Conservation (phyloP, 2,888 invertebrate genomes). For the Tenthredo notha region DNA sequence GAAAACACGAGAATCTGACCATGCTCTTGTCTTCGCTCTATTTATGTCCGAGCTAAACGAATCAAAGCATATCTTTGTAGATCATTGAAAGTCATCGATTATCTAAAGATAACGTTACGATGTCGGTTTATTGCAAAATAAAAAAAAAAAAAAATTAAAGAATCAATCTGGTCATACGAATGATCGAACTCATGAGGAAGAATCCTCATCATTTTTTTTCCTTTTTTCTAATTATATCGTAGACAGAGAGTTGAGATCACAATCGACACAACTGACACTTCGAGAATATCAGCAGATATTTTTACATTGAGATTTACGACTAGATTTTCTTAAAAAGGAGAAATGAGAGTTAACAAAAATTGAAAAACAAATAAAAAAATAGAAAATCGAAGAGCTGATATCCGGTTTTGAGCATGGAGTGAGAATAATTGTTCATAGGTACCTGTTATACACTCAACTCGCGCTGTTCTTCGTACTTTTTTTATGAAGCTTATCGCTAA, state of each 20-base stretch:
- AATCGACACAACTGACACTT: background rate
- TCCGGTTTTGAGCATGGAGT: background rate
- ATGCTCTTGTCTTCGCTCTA: slow-evolving; percentile 37
- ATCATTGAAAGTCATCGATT: background rate
- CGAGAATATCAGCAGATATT: too few relatives aligned
- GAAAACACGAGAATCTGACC: slow-evolving; percentile 75
- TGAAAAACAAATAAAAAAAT: too few relatives aligned
- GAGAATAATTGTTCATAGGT: background rate
- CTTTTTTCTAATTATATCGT: too few relatives aligned
- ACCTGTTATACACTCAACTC: background rate
- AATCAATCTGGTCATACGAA: too few relatives aligned
- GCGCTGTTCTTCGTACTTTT: background rate
- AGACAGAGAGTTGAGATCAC: too few relatives aligned
- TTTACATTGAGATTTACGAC: too few relatives aligned
- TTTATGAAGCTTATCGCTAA: background rate
- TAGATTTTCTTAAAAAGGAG: background rate
- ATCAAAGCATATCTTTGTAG: background rate
- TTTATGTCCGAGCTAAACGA: background rate
- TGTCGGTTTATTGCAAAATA: background rate
- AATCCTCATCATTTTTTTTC: too few relatives aligned
- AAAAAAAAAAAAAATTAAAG: too few relatives aligned
- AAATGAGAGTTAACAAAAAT: background rate
- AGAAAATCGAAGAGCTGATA: background rate
- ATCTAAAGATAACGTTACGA: background rate
- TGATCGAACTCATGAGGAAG: too few relatives aligned